A percentile compares a stretch with the other conserved stretches of the same genome.
phyloP scores from a whole-genome alignment of 1,140 invertebrate species.

The Mizuhopecten yessoensis region DNA sequence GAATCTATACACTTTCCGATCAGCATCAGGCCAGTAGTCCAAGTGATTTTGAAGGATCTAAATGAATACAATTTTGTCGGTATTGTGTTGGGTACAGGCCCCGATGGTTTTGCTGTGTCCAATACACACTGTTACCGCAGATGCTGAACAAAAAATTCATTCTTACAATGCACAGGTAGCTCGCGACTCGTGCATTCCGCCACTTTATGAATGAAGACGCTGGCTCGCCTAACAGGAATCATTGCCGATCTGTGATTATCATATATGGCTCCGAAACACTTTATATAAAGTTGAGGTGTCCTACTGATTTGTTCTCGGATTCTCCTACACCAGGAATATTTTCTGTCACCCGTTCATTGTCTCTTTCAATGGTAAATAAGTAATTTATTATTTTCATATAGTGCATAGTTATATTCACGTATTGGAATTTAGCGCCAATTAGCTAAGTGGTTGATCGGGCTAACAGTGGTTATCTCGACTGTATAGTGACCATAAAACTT shows the following conservation, averaged over 20 bases:
- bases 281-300: not conserved
- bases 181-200: not conserved
- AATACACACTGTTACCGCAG: not conserved
- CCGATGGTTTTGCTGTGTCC: not conserved
- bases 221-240: not conserved
- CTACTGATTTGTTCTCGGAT: not conserved
- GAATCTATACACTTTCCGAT: not conserved
- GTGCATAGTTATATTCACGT: not conserved
- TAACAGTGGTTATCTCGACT: not conserved
- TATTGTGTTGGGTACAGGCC: not conserved
- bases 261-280: constrained; percentile 19
- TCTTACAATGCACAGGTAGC: not conserved
- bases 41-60: constrained; percentile 15
- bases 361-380: not conserved
- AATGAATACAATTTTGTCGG: constrained; percentile 4
- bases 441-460: not conserved
- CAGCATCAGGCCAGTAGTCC: not conserved
- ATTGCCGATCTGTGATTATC: not conserved
- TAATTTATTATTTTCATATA: not conserved
- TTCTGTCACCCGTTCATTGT: not conserved
- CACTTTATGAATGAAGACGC: constrained; percentile 15
- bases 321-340: not conserved
- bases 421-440: not conserved
- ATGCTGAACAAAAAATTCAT: not conserved
- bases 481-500: not conserved